Evolutionary conservation across 1,140 invertebrate species (phyloP).

Genomic region (Drosophila auraria): DNA sequence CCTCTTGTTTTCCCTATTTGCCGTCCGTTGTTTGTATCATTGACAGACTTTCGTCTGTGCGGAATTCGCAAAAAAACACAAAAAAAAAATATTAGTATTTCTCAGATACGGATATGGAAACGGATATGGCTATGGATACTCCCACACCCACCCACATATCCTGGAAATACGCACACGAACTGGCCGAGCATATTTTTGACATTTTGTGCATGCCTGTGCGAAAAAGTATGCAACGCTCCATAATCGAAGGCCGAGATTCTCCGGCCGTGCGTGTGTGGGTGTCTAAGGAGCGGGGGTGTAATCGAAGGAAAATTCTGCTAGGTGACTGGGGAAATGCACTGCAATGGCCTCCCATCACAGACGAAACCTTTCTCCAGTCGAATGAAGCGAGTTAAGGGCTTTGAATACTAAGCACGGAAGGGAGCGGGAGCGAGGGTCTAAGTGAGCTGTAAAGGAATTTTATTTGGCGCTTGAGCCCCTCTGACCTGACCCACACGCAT

Average conservation of each 20-base stretch:
- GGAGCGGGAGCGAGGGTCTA: neutral
- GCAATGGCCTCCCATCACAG: slow-evolving; percentile 23
- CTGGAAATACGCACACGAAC: slow-evolving; percentile 31
- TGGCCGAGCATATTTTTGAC: slow-evolving; percentile 55
- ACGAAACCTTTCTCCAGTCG: slow-evolving; percentile 11
- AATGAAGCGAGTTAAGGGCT: slow-evolving; percentile 11
- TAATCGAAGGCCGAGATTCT: slow-evolving; percentile 67
- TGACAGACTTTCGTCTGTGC: slow-evolving; percentile 34
- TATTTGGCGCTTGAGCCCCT: slow-evolving; percentile 32
- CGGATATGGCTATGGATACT: slow-evolving; percentile 4
- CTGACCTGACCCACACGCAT: slow-evolving; percentile 42
- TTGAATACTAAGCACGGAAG: slow-evolving; percentile 33
- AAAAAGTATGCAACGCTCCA: slow-evolving; percentile 61
- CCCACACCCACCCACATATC: neutral
- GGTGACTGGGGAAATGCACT: slow-evolving; percentile 26
- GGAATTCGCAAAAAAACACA: slow-evolving; percentile 2
- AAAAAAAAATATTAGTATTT: slow-evolving; percentile 16
- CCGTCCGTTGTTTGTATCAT: slow-evolving; percentile 31
- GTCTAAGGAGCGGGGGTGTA: slow-evolving; percentile 12
- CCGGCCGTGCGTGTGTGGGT: slow-evolving; percentile 5
- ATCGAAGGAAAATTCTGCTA: slow-evolving; percentile 10
- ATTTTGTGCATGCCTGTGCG: slow-evolving; percentile 62
- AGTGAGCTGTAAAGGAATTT: slow-evolving; percentile 45
- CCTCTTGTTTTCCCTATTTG: slow-evolving; percentile 14
- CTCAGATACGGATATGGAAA: neutral